Evolutionary conservation across 1,140 invertebrate species (phyloP).

Genomic region (Sinella curviseta): DNA sequence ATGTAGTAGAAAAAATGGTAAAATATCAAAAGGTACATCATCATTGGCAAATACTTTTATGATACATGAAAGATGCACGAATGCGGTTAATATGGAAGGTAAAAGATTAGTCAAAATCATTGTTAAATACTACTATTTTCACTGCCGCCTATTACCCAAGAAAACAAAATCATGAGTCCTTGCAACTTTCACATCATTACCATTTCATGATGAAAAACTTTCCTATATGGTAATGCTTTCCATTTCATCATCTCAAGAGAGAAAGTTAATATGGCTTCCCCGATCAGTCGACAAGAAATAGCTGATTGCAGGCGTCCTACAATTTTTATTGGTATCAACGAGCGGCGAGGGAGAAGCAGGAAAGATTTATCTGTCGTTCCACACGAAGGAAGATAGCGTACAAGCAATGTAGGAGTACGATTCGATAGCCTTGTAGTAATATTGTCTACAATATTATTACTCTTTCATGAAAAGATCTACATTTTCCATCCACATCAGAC

Average conservation of each 20-base stretch:
- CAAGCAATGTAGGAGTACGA: not conserved
- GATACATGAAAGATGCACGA: too few relatives aligned
- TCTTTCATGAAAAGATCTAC: not conserved
- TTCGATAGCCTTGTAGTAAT: not conserved
- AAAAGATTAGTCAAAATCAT: too few relatives aligned
- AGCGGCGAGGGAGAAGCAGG: not conserved
- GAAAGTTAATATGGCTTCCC: slow-evolving; percentile 15
- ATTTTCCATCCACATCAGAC: not conserved
- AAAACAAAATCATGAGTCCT: too few relatives aligned
- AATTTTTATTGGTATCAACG: not conserved
- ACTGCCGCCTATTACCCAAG: too few relatives aligned
- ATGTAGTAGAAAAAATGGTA: not conserved
- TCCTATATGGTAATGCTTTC: too few relatives aligned
- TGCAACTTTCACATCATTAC: too few relatives aligned
- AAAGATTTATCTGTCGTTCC: not conserved
- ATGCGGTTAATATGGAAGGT: too few relatives aligned
- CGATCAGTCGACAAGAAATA: not conserved
- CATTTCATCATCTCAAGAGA: not conserved
- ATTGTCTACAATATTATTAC: not conserved
- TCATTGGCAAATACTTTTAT: not conserved
- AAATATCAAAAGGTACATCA: not conserved
- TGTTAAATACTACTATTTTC: too few relatives aligned
- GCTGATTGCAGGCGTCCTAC: not conserved
- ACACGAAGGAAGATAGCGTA: not conserved
- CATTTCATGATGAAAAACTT: too few relatives aligned